Base-by-base conservation (phyloP, 1,140 invertebrate species). In the Polypedilum vanderplanki region DNA sequence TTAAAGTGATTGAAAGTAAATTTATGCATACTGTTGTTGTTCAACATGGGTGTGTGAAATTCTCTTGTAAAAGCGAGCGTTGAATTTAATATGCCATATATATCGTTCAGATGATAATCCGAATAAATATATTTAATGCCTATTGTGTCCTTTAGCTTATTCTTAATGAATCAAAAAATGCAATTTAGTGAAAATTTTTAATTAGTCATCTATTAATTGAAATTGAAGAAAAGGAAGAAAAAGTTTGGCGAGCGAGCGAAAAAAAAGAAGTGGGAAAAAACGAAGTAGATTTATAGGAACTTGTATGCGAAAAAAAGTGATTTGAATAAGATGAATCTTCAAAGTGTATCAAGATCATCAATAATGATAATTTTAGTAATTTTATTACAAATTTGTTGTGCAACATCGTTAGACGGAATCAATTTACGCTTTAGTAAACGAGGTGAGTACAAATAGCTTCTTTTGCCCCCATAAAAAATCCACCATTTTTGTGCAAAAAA, bases 1-100 rank as follows among this genome's bases (percentile, higher is more conserved):
- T 12, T 70, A 70, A 70, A 20, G 46, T 18, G 20, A 12, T n/a
- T 18, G 17, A 22, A 20, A 20, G 65, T 70, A 57, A 70, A 70
- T 70, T 70, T 70, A 18, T 70, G 65, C 65, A 70, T 20, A 70
- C 65, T 20, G 65, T 70, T 70, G 65, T 70, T 70, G 65, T 70
- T 70, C 20, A 20, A 22, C 20, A 70, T 70, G 65, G 65, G 65
- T 70, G 65, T 70, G 65, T 70, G 65, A 70, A 20, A 20, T 70
- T 70, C 24, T 70, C 65, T 70, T 70, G 17, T 20, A 70, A 18
- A 18, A 20, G 20, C 3, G 10, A 17, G 46, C 10, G 46, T 57
- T 57, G 10, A 18, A 18, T 20, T 20, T 70, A 22, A 70, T 18
- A 70, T 70, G 65, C 9, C 20, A 70, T 70, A 70, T 70, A n/a